A percentile compares a stretch with the other conserved stretches of the same genome.
These are phyloP conservation scores for Tympanoctomys barrerae DNA, from an alignment of 2,797 vertebrate genomes.

Conservation along the genomic window DNA sequence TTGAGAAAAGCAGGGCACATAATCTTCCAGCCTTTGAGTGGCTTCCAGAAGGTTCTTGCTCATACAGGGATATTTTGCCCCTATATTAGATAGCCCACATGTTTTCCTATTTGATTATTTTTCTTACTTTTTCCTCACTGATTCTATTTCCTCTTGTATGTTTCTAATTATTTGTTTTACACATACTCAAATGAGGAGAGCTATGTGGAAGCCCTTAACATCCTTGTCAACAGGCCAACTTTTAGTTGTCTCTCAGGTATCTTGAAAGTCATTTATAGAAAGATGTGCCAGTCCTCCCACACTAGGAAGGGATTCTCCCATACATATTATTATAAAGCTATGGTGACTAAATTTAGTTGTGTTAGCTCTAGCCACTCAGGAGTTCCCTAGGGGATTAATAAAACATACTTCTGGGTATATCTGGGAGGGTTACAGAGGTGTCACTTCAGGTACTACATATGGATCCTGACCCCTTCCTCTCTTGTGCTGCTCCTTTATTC, in stretches of 20 bases:
- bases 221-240: neutral
- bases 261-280: conserved; percentile 36
- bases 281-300: neutral
- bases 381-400: neutral
- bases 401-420: neutral
- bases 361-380: neutral
- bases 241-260: conserved; percentile 27
- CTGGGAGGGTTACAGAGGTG: neutral
- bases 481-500: neutral
- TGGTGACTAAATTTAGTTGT: neutral
- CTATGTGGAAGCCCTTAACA: neutral
- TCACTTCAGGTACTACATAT: neutral
- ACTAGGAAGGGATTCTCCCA: neutral
- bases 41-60: conserved; percentile 7
- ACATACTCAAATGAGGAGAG: neutral
- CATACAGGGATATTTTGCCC: neutral
- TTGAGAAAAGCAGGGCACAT: conserved; percentile 3
- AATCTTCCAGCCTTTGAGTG: neutral
- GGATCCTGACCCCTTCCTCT: no score
- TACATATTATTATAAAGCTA: neutral
- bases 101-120: conserved; percentile 43
- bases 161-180: conserved; percentile 52
- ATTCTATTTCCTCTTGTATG: neutral
- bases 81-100: neutral
- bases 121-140: conserved; percentile 27